Evolutionary conservation across 2,797 vertebrate species (phyloP), one percentile per base, ranked within the genome.

Genomic region (Coracias cyanogaster): DNA sequence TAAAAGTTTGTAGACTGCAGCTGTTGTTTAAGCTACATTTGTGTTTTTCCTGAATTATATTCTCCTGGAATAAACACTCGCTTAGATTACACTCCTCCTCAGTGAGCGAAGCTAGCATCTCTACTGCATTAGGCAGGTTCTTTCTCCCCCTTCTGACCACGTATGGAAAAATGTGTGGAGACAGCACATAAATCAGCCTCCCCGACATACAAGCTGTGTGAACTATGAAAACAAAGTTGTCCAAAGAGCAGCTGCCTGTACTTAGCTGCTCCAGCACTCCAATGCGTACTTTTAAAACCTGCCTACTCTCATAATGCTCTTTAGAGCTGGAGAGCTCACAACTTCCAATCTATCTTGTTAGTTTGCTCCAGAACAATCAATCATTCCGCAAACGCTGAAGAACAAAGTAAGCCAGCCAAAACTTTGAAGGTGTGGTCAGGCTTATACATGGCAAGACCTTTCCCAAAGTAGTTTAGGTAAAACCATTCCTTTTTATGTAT

Each of bases 191-290:
- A 95, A 96, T 96, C 95, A 96, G 77, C 58, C 45, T 93, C 90
- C 88, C 70, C 85, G 92, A 35, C 86, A 52, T 80, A 91, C 10
- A 71, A 94, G 88, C 94, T 96, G 80, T 37, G 70, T 89, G 93
- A 96, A 90, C 85, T 94, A 57, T 66, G 85, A 94, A 94, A 94
- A 96, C 93, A 96, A 93, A 93, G 90, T 84, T 95, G 95, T 93
- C 85, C 88, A 31, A 69, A 54, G 82, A 94, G 94, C 96, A 97
- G 95, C 95, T 96, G 96, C 91, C 96, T 95, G 87, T 91, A 89
- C 92, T 93, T 96, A 91, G 92, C 84, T 54, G 89, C 86, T 92
- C 77, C 93, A 94, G 93, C 86, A 70, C 65, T 91, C 79, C 96
- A 97, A 17, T 55, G 80, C 91, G 89, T 82, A 85, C 82, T 90